Percentiles rank a stretch among this genome's conserved stretches.
Conservation (phyloP, 2,797 vertebrate species). For the Leptodactylus fallax region DNA sequence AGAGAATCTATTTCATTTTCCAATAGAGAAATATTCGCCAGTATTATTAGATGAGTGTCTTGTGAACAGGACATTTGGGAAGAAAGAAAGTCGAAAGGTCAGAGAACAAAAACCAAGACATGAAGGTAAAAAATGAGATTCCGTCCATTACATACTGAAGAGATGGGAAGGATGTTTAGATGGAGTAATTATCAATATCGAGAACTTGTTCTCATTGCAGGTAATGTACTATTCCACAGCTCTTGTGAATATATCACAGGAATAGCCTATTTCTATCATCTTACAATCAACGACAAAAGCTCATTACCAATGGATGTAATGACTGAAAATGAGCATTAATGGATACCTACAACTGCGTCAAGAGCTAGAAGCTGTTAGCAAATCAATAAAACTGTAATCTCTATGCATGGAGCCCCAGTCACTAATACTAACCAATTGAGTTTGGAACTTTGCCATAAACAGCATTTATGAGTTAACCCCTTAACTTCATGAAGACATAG, state of each 20-base stretch:
- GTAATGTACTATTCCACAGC: constrained; percentile 17
- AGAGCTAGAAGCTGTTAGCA: constrained; percentile 31
- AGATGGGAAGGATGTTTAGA: not conserved
- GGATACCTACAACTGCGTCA: constrained; percentile 41
- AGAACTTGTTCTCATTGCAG: not conserved
- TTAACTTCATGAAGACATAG: not conserved
- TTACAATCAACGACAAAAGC: constrained; percentile 31
- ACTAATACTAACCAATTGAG: constrained; percentile 23
- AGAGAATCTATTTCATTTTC: constrained; percentile 69
- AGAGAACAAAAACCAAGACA: constrained; percentile 38
- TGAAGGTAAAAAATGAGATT: constrained; percentile 8
- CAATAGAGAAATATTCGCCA: constrained; percentile 62
- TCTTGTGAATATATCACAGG: constrained; percentile 20
- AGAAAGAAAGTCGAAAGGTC: constrained; percentile 52
- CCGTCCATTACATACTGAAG: not conserved
- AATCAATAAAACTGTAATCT: constrained; percentile 53
- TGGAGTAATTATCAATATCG: constrained; percentile 13
- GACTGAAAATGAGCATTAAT: constrained; percentile 50
- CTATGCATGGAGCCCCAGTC: constrained; percentile 32
- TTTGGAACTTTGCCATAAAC: constrained; percentile 13
- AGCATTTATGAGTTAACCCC: constrained; percentile 9
- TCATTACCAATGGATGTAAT: constrained; percentile 46
- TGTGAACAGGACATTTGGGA: constrained; percentile 53
- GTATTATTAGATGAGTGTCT: constrained; percentile 55
- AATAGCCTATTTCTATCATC: constrained; percentile 31